Conservation (phyloP, 2,113 vertebrate genomes). For the Castor canadensis region DNA sequence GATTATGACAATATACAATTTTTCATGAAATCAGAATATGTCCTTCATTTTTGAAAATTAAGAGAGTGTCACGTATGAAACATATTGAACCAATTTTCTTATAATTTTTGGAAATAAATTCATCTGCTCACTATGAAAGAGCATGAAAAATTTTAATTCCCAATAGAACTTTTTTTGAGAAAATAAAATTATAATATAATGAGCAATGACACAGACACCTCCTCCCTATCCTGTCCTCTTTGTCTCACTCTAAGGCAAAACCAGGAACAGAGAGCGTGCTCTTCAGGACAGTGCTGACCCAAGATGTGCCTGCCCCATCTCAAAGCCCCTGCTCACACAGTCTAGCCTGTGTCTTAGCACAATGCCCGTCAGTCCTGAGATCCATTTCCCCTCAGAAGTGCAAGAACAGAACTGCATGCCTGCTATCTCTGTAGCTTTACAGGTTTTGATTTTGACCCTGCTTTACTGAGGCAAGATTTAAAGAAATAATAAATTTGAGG, state of each 20-base stretch:
- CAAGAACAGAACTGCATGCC: neutral
- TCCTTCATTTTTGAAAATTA: conserved; percentile 38
- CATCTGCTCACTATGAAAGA: conserved; percentile 43
- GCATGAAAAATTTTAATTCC: conserved; percentile 26
- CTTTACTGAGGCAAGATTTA: neutral
- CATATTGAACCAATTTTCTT: conserved; percentile 51
- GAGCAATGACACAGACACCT: neutral
- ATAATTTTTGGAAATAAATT: conserved; percentile 53
- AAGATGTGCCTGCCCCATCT: no score
- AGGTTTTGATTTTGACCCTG: neutral
- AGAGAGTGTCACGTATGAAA: conserved; percentile 14
- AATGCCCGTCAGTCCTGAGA: neutral
- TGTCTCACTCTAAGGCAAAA: neutral
- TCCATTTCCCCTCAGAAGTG: neutral
- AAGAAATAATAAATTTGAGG: conserved; percentile 10
- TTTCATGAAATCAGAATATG: conserved; percentile 55
- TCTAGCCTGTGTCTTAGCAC: accelerated
- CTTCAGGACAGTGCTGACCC: neutral
- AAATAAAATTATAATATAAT: neutral
- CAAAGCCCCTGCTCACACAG: neutral
- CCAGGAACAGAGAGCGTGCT: neutral
- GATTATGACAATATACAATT: conserved; percentile 20
- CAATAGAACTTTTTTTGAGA: neutral
- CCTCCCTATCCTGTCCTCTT: neutral
- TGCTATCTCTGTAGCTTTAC: neutral